A percentile compares a stretch with the other conserved stretches of the same genome.
phyloP scores from a whole-genome alignment of 2,113 vertebrate species.

The Centropus bengalensis region DNA sequence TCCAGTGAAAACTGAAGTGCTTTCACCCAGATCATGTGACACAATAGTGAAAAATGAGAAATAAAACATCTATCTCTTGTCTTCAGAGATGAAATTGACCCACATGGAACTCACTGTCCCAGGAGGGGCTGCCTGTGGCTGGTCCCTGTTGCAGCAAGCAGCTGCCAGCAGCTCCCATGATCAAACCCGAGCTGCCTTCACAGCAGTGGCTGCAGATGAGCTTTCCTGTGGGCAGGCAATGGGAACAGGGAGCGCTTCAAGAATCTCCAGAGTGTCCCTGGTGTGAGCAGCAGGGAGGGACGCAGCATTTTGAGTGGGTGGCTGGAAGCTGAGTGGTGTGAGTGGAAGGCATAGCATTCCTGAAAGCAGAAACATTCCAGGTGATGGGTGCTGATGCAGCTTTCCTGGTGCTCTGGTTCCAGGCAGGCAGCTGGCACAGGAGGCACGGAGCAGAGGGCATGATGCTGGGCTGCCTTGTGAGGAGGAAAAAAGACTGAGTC shows the following conservation, averaged over 20 bases:
- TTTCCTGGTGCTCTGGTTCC: background rate
- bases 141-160: too few relatives aligned
- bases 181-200: background rate
- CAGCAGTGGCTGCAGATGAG: background rate
- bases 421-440: rapidly evolving
- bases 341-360: background rate
- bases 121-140: background rate
- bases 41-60: background rate
- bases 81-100: too few relatives aligned
- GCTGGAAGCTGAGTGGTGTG: too few relatives aligned
- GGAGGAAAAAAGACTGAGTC: background rate
- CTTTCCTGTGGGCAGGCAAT: background rate
- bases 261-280: rapidly evolving
- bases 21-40: background rate
- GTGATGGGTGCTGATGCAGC: rapidly evolving
- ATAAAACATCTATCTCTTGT: too few relatives aligned
- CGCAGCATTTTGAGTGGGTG: background rate
- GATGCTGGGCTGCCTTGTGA: too few relatives aligned
- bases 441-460: background rate
- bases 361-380: background rate
- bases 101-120: too few relatives aligned
- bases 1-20: background rate
- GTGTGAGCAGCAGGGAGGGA: background rate
- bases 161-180: background rate
- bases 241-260: background rate